Evolutionary conservation across 2,888 invertebrate genomes (phyloP), one percentile per base, ranked within the genome.

Genomic region (Brachyptera putata): DNA sequence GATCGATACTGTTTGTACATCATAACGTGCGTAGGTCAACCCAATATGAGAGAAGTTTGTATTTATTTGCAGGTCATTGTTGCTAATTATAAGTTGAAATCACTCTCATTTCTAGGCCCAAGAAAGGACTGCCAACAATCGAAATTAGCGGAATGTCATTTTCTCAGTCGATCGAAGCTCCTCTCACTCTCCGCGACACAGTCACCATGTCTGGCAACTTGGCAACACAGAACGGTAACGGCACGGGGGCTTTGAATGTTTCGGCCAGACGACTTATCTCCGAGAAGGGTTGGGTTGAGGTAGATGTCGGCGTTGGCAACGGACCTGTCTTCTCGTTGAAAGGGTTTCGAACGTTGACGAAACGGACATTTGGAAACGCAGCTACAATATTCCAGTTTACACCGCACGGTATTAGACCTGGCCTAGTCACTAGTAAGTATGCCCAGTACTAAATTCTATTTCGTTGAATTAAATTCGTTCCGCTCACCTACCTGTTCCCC

Each of bases 81-180:
- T 1, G 22, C 7, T 14, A 2, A 43, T n/a, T n/a, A n/a, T n/a
- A n/a, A n/a, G 11, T n/a, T n/a, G n/a, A n/a, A n/a, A n/a, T 34
- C 7, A 55, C 46, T 26, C 43, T 58, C 50, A 34, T 58, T 37
- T 43, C 9, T 11, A 43, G 22, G 25, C 18, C 39, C n/a, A 41
- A 21, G 43, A 76, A 78, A 43, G 70, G 80, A 5, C 76, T 91
- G 69, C 92, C 94, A 13, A 83, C 78, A 62, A 80, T 96, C 66
- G 95, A 96, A 78, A 85, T 96, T 30, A 92, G 90, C n/a, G 91
- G 91, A 9, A 93, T 96, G 89, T 88, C 87, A 48, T 89, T 96
- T 70, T 84, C 87, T 18, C 95, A 96, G 73, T 94, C 95, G 0
- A 91, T 97, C 49, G 95, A 97, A 73, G 90, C 93, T 48, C 96